phyloP scores from a whole-genome alignment of 2,797 vertebrate genomes.

The Peromyscus melanophrys region DNA sequence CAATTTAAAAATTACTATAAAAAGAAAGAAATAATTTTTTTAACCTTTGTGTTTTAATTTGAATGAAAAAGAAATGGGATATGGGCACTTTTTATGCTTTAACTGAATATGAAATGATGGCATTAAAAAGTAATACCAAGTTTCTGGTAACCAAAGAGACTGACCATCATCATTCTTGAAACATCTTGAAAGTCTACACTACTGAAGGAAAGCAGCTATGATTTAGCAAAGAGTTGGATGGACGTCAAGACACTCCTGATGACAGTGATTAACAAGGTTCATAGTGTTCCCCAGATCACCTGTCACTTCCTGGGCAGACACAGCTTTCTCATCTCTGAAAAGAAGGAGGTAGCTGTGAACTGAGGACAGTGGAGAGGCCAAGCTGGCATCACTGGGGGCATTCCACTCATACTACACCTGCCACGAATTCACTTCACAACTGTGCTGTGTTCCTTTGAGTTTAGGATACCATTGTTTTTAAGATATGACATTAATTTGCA shows the following conservation, averaged over 20 bases:
- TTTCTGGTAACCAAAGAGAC: background rate
- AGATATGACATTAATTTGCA: slow-evolving; percentile 32
- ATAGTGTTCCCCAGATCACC: background rate
- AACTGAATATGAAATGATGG: slow-evolving; percentile 42
- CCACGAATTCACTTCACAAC: background rate
- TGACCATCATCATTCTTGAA: background rate
- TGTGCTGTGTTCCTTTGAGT: background rate
- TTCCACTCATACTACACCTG: background rate
- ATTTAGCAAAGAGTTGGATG: background rate
- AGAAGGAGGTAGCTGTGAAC: background rate
- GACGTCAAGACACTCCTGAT: background rate
- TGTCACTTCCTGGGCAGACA: background rate
- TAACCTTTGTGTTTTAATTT: slow-evolving; percentile 56
- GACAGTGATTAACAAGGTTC: background rate
- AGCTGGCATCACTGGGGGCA: background rate
- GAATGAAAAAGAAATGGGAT: slow-evolving; percentile 42
- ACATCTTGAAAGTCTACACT: background rate
- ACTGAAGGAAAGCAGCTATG: background rate
- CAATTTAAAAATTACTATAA: slow-evolving; percentile 56
- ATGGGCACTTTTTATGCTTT: background rate
- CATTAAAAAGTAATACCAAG: slow-evolving; percentile 60
- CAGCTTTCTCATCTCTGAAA: background rate
- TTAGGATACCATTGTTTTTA: slow-evolving; percentile 20
- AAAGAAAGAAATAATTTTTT: slow-evolving; percentile 1
- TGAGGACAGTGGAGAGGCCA: background rate